These are phyloP conservation scores for Ornithorhynchus anatinus DNA, from an alignment of 2,113 vertebrate species.

Conservation along the genomic window DNA sequence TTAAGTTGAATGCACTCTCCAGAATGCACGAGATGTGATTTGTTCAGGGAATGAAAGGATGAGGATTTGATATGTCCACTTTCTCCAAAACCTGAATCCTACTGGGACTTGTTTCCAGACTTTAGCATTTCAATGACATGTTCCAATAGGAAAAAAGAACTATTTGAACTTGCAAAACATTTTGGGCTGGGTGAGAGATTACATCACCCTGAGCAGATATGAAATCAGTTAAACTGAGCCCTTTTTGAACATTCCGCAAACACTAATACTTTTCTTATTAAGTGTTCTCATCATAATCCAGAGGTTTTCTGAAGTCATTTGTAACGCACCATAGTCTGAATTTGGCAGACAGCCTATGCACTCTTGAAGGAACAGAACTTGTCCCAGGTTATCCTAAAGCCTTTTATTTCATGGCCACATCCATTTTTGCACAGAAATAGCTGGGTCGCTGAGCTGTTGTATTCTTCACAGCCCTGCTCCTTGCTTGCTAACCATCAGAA, in stretches of 20 bases:
- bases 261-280: neutral
- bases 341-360: neutral
- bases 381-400: accelerated
- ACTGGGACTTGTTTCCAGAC: slow-evolving; percentile 55
- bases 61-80: no score
- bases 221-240: slow-evolving; percentile 55
- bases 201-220: slow-evolving; percentile 55
- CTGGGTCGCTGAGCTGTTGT: no score
- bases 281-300: neutral
- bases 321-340: neutral
- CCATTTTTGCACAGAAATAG: no score
- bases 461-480: no score
- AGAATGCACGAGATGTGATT: no score
- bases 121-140: slow-evolving; percentile 57
- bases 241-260: slow-evolving; percentile 39
- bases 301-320: slow-evolving; percentile 13
- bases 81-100: no score
- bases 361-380: neutral
- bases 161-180: slow-evolving; percentile 52
- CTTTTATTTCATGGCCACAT: no score
- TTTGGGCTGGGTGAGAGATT: slow-evolving; percentile 38
- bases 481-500: no score
- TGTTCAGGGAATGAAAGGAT: no score
- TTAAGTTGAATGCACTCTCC: no score
- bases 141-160: slow-evolving; percentile 51